Base-by-base conservation (phyloP, 2,797 vertebrate genomes). In the Ciconia nigra region DNA sequence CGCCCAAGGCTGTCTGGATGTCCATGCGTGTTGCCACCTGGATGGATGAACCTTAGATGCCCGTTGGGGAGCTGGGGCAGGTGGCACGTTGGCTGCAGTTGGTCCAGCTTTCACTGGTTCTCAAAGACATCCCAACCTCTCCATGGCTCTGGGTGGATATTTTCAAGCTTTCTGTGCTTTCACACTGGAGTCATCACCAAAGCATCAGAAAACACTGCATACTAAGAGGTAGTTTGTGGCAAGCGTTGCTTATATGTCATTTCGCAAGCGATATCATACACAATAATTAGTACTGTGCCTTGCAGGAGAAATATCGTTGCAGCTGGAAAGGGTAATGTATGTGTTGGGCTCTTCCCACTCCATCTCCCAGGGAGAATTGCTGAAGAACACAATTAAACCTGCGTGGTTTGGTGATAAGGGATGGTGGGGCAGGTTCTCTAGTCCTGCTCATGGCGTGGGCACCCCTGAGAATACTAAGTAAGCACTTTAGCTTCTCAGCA, bases 51-150 rank as follows among this genome's bases (percentile, higher is more conserved):
- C 39, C 46, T 5, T 1, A 52, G 54, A 6, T 58, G 58, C 66
- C 62, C 2, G 0, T 35, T 0, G 0, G 76, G 87, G 29, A 57
- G 35, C 59, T 0, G 0, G 39, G 67, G 39, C 14, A 6, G 76
- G 90, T 2, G 0, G 59, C 35, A 0, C 5, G 1, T 61, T 66
- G 89, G 18, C 63, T 89, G 73, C 0, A 3, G 78, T 80, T 29
- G 3, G 22, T 35, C 49, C 31, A 2, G 26, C 73, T 49, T 87
- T 88, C 25, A 1, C 42, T 12, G 10, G 3, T 25, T 78, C 85
- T 80, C 67, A 33, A 31, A 83, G 83, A 22, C 35, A 35, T 35
- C 52, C 65, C 65, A 24, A 21, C 57, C 31, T 86, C 37, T 51
- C 46, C 24, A 0, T 67, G 74, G 44, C 61, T 91, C 67, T 20